Conservation (phyloP, 2,797 vertebrate genomes). For the Enteromius viviparus region DNA sequence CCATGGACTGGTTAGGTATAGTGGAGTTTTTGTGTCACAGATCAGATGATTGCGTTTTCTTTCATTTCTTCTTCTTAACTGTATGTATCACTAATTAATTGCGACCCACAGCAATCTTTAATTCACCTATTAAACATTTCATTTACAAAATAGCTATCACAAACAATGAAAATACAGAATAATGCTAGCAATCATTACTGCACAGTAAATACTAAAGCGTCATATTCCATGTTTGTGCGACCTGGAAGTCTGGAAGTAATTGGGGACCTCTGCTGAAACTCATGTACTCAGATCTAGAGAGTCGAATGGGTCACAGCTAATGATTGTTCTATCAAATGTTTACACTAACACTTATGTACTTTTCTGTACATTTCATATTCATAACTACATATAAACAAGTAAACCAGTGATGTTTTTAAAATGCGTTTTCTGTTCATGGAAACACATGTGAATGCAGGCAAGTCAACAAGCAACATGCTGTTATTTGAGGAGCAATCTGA, state of each 20-base stretch:
- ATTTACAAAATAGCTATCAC: background rate
- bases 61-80: background rate
- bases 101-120: background rate
- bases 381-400: background rate
- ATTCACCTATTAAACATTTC: background rate
- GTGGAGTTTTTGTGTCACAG: no score
- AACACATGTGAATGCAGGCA: conserved; percentile 59
- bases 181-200: background rate
- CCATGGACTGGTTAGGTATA: no score
- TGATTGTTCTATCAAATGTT: conserved; percentile 3
- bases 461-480: conserved; percentile 73
- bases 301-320: background rate
- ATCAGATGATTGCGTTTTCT: background rate
- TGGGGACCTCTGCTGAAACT: background rate
- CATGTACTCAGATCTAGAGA: background rate
- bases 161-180: background rate
- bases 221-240: no score
- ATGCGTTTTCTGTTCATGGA: background rate
- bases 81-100: background rate
- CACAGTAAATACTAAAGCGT: background rate
- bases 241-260: no score
- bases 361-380: conserved; percentile 1
- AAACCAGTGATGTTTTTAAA: conserved; percentile 1
- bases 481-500: conserved; percentile 30
- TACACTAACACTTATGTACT: background rate